Percentiles rank a stretch among this genome's conserved stretches.
phyloP scores from a whole-genome alignment of 35 echinoderm and acorn worm genomes.

The Apostichopus japonicus region DNA sequence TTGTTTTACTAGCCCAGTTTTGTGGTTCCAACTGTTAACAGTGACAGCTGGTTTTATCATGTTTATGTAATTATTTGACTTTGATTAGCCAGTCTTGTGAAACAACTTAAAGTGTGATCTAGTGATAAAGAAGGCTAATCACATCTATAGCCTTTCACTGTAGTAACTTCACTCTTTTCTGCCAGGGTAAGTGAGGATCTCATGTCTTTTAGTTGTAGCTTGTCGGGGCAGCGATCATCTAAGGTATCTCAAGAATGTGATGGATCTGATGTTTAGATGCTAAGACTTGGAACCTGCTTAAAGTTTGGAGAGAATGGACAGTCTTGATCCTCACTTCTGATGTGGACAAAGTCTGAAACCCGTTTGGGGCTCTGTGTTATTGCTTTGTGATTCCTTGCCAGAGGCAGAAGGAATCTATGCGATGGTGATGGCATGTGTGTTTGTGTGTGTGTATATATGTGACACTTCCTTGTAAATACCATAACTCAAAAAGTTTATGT shows the following conservation, averaged over 20 bases:
- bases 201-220: background rate
- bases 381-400: no score
- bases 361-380: no score
- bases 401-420: no score
- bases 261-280: constrained; percentile 25
- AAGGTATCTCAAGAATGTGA: constrained; percentile 35
- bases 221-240: background rate
- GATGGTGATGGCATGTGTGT: no score
- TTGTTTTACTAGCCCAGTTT: constrained; percentile 25
- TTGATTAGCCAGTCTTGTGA: constrained; percentile 16
- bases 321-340: constrained; percentile 3
- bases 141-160: background rate
- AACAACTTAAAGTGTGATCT: background rate
- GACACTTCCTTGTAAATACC: no score
- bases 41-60: constrained; percentile 10
- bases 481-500: no score
- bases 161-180: background rate
- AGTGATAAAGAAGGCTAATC: background rate
- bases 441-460: no score
- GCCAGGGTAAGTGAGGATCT: background rate
- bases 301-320: background rate
- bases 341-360: background rate
- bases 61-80: constrained; percentile 34
- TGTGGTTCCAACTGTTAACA: background rate
- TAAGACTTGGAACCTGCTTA: constrained; percentile 27